A percentile compares a stretch with the other conserved stretches of the same genome.
These are phyloP conservation scores for Metellina segmentata DNA, from an alignment of 2,888 invertebrate species.

Conservation along the genomic window DNA sequence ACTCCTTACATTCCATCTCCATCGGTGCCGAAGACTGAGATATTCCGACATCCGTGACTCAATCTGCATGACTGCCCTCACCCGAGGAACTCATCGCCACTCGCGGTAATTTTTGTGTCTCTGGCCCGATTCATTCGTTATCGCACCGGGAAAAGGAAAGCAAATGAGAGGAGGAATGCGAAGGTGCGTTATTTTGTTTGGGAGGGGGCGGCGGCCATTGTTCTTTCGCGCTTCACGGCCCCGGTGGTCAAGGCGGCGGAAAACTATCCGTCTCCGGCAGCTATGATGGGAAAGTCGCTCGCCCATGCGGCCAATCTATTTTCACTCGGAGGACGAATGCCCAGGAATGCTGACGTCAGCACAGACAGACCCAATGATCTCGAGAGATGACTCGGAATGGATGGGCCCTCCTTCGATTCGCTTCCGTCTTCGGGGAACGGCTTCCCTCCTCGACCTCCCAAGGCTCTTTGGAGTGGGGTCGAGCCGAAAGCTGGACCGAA, in stretches of 20 bases:
- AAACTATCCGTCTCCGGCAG: slow-evolving; percentile 60
- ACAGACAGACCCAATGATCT: neutral
- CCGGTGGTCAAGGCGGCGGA: slow-evolving; percentile 44
- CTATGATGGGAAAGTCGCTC: slow-evolving; percentile 49
- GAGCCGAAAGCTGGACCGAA: too few relatives aligned
- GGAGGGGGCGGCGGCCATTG: slow-evolving; percentile 47
- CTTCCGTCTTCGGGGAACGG: neutral
- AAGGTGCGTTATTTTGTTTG: slow-evolving; percentile 54
- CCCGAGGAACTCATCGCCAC: slow-evolving; percentile 41
- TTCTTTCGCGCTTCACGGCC: slow-evolving; percentile 64
- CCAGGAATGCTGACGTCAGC: slow-evolving; percentile 48
- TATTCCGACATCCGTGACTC: slow-evolving; percentile 41
- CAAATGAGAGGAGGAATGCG: slow-evolving; percentile 68
- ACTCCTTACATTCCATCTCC: slow-evolving; percentile 75
- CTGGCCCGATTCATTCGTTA: slow-evolving; percentile 57
- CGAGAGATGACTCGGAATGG: neutral
- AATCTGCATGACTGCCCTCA: slow-evolving; percentile 70
- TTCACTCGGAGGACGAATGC: slow-evolving; percentile 37
- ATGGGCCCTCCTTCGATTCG: neutral
- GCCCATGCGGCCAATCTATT: slow-evolving; percentile 54
- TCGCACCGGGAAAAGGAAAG: slow-evolving; percentile 71
- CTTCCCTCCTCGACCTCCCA: neutral
- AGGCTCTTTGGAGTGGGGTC: too few relatives aligned
- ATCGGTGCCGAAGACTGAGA: slow-evolving; percentile 67
- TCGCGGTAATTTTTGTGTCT: neutral